These are phyloP conservation scores for Cotesia vestalis DNA, from an alignment of 1,140 invertebrate species.

Conservation along the genomic window DNA sequence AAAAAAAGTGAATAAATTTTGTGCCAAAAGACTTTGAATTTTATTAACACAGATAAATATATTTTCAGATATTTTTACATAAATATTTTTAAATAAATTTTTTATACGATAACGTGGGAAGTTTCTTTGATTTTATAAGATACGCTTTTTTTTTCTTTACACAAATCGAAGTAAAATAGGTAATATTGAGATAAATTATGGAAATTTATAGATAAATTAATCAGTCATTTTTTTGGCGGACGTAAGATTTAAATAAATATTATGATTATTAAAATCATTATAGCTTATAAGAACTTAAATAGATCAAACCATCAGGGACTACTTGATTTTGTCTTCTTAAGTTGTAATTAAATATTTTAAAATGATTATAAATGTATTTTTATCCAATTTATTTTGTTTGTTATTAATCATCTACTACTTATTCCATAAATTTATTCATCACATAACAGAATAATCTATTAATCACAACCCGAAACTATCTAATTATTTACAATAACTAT, in stretches of 20 bases:
- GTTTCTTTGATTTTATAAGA: slow-evolving; percentile 4
- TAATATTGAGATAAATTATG: not conserved
- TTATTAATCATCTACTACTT: not conserved
- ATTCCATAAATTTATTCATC: slow-evolving; percentile 8
- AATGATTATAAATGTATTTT: too few relatives aligned
- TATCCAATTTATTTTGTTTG: too few relatives aligned
- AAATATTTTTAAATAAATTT: slow-evolving; percentile 26
- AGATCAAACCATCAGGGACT: not conserved
- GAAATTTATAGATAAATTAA: not conserved
- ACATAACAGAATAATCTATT: slow-evolving; percentile 18
- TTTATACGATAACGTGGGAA: not conserved
- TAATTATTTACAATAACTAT: slow-evolving; percentile 3
- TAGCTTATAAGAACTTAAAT: not conserved
- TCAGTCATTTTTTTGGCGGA: not conserved
- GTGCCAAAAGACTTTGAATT: slow-evolving; percentile 53
- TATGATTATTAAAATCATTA: not conserved
- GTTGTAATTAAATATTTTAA: too few relatives aligned
- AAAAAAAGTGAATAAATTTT: slow-evolving; percentile 42
- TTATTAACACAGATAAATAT: slow-evolving; percentile 53
- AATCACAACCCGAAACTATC: slow-evolving; percentile 9
- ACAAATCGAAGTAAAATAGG: not conserved
- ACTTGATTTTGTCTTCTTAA: not conserved
- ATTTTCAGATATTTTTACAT: slow-evolving; percentile 33
- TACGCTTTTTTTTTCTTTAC: not conserved
- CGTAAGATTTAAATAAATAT: not conserved